Percentiles rank a stretch among this genome's conserved stretches.
Evolutionary conservation across 2,113 vertebrate genomes (phyloP).

Genomic region (Corythaixoides concolor): DNA sequence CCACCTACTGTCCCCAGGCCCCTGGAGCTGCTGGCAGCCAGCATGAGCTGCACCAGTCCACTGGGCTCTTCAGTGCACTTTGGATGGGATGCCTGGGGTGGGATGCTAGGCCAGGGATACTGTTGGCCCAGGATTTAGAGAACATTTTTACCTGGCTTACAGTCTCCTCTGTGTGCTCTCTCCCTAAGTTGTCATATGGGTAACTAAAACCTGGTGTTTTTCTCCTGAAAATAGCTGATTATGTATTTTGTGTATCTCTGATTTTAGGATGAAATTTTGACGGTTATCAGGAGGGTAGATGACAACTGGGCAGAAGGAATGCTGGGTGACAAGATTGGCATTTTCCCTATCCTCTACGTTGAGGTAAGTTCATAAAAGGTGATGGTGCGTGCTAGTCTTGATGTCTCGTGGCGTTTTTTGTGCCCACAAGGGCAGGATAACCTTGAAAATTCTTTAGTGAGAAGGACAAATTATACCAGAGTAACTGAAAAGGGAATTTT

Average conservation of each 20-base stretch:
- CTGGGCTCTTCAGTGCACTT: neutral
- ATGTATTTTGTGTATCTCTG: neutral
- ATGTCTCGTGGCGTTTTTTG: neutral
- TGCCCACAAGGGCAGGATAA: neutral
- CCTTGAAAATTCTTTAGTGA: neutral
- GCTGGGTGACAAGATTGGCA: conserved; percentile 98
- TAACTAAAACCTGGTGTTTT: neutral
- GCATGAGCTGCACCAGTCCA: neutral
- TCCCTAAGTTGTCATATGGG: neutral
- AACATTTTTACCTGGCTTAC: neutral
- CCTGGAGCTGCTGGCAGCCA: neutral
- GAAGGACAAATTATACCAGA: neutral
- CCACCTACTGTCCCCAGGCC: neutral
- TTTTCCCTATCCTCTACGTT: conserved; percentile 96
- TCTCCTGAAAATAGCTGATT: neutral
- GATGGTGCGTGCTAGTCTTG: neutral
- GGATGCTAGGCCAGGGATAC: neutral
- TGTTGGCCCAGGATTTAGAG: neutral
- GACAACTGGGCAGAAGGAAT: conserved; percentile 99
- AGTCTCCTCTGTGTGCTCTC: neutral
- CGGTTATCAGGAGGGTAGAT: conserved; percentile 96
- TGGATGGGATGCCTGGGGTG: neutral
- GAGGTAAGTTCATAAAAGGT: conserved; percentile 80
- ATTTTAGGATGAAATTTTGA: conserved; percentile 94
- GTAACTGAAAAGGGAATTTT: neutral